Conservation (phyloP, 2,113 vertebrate species). For the Clinocottus analis region DNA sequence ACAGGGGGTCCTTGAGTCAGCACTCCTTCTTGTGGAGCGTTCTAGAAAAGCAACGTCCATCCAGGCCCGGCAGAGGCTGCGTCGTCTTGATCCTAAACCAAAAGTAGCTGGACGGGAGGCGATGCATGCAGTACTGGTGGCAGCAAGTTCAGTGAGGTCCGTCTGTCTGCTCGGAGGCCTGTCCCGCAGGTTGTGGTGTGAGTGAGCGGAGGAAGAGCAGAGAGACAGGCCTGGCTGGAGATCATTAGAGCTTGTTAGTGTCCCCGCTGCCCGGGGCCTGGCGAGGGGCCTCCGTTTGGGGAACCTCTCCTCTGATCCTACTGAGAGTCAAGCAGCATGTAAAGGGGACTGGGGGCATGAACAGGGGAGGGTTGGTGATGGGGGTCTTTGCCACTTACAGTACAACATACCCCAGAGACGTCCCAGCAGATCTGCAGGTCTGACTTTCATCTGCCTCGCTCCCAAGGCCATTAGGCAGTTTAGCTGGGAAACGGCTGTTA, state of each 20-base stretch:
- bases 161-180: conserved; percentile 23
- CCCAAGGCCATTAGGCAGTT: conserved; percentile 79
- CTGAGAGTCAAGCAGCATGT: conserved; percentile 46
- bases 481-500: conserved; percentile 78
- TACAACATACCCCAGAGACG: conserved; percentile 54
- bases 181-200: conserved; percentile 51
- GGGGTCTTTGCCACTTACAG: conserved; percentile 53
- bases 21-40: conserved; percentile 18
- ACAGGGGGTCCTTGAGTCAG: conserved; percentile 13
- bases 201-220: conserved; percentile 64
- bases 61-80: background rate
- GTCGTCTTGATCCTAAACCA: conserved; percentile 32
- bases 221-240: conserved; percentile 72
- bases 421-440: conserved; percentile 69
- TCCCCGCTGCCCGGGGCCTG: conserved; percentile 63
- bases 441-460: conserved; percentile 72
- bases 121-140: conserved; percentile 5
- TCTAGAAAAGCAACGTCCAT: background rate
- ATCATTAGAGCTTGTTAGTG: conserved; percentile 78
- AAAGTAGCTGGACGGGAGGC: conserved; percentile 27
- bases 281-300: conserved; percentile 56
- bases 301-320: conserved; percentile 61
- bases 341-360: conserved; percentile 17
- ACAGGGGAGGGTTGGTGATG: conserved; percentile 11
- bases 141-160: conserved; percentile 25